Evolutionary conservation across 2,888 invertebrate genomes (phyloP).

Genomic region (Eulithis testata): DNA sequence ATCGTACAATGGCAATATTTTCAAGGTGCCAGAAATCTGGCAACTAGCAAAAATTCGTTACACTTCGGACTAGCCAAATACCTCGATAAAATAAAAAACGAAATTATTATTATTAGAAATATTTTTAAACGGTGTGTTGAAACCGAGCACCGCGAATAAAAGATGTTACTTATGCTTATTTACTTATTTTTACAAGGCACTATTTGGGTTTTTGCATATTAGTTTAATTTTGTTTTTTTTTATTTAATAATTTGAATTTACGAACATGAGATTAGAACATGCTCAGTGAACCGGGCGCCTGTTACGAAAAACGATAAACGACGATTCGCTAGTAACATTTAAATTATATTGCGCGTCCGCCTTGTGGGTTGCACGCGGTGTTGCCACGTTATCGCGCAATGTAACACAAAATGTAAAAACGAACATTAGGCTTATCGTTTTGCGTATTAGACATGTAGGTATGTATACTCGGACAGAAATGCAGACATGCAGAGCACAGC

Average conservation of each 20-base stretch:
- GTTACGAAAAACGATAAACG: no score
- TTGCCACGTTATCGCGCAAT: no score
- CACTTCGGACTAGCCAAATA: conserved; percentile 74
- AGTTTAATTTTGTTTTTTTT: conserved; percentile 7
- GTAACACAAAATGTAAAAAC: no score
- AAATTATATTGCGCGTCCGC: no score
- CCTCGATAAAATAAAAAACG: conserved; percentile 55
- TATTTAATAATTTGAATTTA: background rate
- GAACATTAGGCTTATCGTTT: no score
- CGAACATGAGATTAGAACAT: conserved; percentile 59
- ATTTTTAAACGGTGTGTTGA: conserved; percentile 43
- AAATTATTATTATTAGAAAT: conserved; percentile 47
- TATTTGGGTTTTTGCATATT: conserved; percentile 25
- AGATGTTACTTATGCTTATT: conserved; percentile 3
- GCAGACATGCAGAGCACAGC: conserved; percentile 81
- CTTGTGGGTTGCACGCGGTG: no score
- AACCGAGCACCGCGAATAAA: conserved; percentile 63
- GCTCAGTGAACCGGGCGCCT: conserved; percentile 53
- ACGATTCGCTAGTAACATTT: no score
- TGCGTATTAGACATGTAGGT: conserved; percentile 38
- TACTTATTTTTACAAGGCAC: conserved; percentile 48
- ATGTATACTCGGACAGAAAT: conserved; percentile 66
- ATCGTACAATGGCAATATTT: conserved; percentile 19
- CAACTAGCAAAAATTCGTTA: conserved; percentile 52
- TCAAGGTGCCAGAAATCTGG: conserved; percentile 10